phyloP scores from a whole-genome alignment of 2,797 vertebrate species.

The Poeciliopsis presidionis region DNA sequence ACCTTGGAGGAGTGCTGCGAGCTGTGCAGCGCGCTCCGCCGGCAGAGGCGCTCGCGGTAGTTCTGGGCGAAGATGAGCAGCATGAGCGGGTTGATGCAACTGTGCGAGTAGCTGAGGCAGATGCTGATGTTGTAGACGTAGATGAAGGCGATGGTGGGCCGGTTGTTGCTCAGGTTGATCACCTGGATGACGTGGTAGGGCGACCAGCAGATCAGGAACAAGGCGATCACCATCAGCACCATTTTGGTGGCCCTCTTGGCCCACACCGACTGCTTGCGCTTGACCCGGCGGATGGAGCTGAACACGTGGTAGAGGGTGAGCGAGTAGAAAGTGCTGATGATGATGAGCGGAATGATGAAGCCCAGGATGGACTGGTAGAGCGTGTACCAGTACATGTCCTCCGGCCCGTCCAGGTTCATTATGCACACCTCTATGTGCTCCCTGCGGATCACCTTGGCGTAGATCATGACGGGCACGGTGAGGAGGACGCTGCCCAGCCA shows the following conservation, averaged over 20 bases:
- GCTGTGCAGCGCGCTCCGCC: constrained; percentile 44
- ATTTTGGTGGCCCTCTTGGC: constrained; percentile 85
- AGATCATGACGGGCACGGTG: constrained; percentile 84
- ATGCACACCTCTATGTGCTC: constrained; percentile 78
- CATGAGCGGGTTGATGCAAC: constrained; percentile 87
- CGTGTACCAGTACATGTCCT: constrained; percentile 88
- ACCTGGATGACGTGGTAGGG: constrained; percentile 87
- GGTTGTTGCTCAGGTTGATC: constrained; percentile 81
- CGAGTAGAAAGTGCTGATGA: constrained; percentile 86
- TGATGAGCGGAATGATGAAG: constrained; percentile 83
- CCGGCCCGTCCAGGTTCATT: constrained; percentile 79
- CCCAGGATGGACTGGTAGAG: constrained; percentile 85
- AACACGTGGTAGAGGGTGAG: constrained; percentile 85
- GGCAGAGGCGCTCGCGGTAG: constrained; percentile 83
- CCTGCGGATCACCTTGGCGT: constrained; percentile 75
- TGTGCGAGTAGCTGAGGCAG: constrained; percentile 87
- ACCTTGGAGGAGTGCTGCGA: constrained; percentile 78
- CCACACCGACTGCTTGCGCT: constrained; percentile 83
- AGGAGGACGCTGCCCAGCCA: constrained; percentile 85
- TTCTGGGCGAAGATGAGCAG: constrained; percentile 85
- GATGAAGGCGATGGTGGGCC: constrained; percentile 75
- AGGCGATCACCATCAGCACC: constrained; percentile 83
- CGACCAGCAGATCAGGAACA: constrained; percentile 85
- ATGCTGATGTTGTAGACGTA: constrained; percentile 86
- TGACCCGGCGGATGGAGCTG: constrained; percentile 82